Evolutionary conservation across 2,113 vertebrate species (phyloP), one percentile per base, ranked within the genome.

Genomic region (Porphyrio hochstetteri): DNA sequence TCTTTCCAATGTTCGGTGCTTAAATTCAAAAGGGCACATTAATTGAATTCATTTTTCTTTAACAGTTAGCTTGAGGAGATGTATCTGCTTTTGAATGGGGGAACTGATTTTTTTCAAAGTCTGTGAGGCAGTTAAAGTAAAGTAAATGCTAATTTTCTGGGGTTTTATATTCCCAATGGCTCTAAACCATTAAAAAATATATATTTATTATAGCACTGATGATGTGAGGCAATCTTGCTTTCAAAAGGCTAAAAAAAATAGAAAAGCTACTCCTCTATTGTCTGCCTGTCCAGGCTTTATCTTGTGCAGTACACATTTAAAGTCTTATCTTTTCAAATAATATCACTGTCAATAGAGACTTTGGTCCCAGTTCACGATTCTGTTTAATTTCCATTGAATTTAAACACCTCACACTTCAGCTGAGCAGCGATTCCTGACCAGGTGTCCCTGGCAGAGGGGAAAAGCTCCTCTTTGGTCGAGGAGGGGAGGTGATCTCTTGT

Each of bases 351-450:
- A 96, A 82, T 17, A 95, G 80, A 77, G 83, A 85, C 86, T 93
- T 92, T 87, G 81, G 67, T 93, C 92, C 50, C 57, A 33, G 67
- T 57, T 89, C 74, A 35, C 4, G 5, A 27, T 72, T 93, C 77
- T 93, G 81, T 92, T 96, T 92, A 59, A 95, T 92, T 95, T 93
- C 69, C 29, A n/a, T 89, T 68, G 90, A 75, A 55, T 61, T 48
- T 65, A 90, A 93, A 46, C 57, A 9, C 29, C 0, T 5, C 57
- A 71, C 0, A 2, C 67, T 81, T 72, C 76, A 84, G 48, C 90
- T 57, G 90, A 74, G 70, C 61, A 50, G 65, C 1, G 7, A 65
- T 33, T 78, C 83, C 81, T 0, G 6, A 21, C 24, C 78, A 38
- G 79, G 52, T 14, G 10, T 23, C 74, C 59, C 75, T 90, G 85